Conservation (phyloP, 2,113 vertebrate genomes). For the Marmota flaviventris region DNA sequence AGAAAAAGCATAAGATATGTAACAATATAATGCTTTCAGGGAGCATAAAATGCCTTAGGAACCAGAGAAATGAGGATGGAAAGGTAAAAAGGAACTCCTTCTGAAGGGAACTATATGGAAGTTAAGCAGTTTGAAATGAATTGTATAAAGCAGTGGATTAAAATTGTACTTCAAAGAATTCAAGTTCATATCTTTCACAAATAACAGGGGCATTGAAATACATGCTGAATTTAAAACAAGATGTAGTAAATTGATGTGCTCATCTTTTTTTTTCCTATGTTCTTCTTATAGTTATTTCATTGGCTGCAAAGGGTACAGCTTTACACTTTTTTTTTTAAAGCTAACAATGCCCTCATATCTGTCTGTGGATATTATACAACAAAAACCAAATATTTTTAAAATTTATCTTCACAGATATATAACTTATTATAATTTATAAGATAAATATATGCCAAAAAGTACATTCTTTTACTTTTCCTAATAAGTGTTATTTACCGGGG, state of each 20-base stretch:
- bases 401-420: not conserved
- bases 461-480: conserved; percentile 29
- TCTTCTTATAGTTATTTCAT: conserved; percentile 24
- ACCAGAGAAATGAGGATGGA: conserved; percentile 17
- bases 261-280: not conserved
- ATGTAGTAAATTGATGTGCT: not conserved
- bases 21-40: not conserved
- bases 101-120: not conserved
- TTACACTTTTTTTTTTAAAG: conserved; percentile 46
- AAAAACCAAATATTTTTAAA: conserved; percentile 53
- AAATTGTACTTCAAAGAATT: conserved; percentile 22
- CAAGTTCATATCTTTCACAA: conserved; percentile 14
- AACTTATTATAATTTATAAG: conserved; percentile 53
- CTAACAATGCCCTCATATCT: not conserved
- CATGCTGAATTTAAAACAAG: conserved; percentile 10
- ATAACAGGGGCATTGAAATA: conserved; percentile 21
- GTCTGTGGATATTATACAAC: conserved; percentile 34
- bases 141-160: conserved; percentile 31
- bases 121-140: conserved; percentile 2
- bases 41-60: not conserved
- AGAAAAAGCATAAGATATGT: not conserved
- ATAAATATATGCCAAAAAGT: conserved; percentile 19
- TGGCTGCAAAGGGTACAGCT: conserved; percentile 7
- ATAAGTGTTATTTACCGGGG: conserved; percentile 21
- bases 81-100: conserved; percentile 44